Evolutionary conservation across 1,140 invertebrate genomes (phyloP), one percentile per base, ranked within the genome.

Genomic region (Drosophila arawakana): DNA sequence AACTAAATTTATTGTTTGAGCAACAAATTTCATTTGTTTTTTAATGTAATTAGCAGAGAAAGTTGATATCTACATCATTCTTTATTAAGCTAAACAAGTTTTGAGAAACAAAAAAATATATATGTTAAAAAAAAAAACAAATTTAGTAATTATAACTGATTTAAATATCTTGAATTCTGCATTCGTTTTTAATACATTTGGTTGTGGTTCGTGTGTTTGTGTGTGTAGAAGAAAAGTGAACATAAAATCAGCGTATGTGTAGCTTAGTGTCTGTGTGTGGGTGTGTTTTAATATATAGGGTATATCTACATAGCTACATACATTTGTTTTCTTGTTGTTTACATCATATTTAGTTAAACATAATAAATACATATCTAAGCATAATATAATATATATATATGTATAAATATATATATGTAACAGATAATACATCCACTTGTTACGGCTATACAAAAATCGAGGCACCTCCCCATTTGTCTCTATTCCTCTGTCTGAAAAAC

Each of bases 271-370:
- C 46, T 71, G 65, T 77, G 34, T 65, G 65, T 60, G 25, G 25
- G 25, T 2, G 58, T 71, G 57, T 69, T 58, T 66, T 71, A 77
- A 79, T 39, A 55, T 37, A 52, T 54, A 35, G 30, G 34, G 30
- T 52, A 76, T 86, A 86, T 88, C 82, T 86, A 86, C 82, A 85
- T 85, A 85, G 74, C 82, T 85, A 85, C 82, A 79, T 81, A 81
- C 79, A 77, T 58, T 72, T 70, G 25, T 30, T 30, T 30, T 30
- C 4, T 30, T 30, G 25, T 30, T 60, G 72, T 73, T 83, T 79
- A 67, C 79, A 75, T 81, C 61, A 73, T 71, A 80, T 71, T 86
- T 63, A 66, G 52, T 83, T 86, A 83, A 86, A 86, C 83, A 86
- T 86, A 86, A 88, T 86, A 86, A 86, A 86, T 86, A 86, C 73